phyloP scores from a whole-genome alignment of 2,113 vertebrate genomes.

The Eubucco bourcierii region DNA sequence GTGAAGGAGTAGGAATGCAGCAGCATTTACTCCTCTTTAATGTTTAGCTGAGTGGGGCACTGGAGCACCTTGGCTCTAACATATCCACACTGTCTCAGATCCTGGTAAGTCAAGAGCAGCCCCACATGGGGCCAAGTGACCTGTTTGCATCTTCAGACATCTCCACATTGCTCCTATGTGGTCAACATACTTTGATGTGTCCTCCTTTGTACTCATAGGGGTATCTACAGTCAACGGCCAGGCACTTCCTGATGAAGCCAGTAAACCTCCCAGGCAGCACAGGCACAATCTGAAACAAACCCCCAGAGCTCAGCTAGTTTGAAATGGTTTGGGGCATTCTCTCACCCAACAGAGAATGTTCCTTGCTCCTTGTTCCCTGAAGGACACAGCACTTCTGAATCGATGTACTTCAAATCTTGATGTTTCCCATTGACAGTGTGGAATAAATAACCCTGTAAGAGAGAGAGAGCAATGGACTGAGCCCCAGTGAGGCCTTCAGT shows the following conservation, averaged over 20 bases:
- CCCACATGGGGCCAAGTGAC: fast-evolving
- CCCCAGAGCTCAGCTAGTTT: not conserved
- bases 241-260: conserved; percentile 80
- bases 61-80: not conserved
- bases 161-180: fast-evolving
- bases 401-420: conserved; percentile 95
- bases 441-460: conserved; percentile 83
- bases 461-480: not conserved
- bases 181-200: conserved; percentile 86
- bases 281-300: conserved; percentile 80
- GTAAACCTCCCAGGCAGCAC: conserved; percentile 84
- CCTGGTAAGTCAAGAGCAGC: fast-evolving
- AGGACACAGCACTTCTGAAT: conserved; percentile 85
- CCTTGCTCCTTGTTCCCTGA: not conserved
- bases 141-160: not conserved
- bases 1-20: fast-evolving
- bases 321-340: not conserved
- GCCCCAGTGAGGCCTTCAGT: too few species aligned
- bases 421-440: conserved; percentile 89
- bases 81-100: fast-evolving
- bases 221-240: conserved; percentile 96
- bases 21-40: fast-evolving
- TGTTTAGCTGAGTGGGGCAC: too few species aligned
- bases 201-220: conserved; percentile 95
- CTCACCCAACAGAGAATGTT: fast-evolving